Evolutionary conservation across 2,113 vertebrate species (phyloP).

Genomic region (Malurus cyaneus): DNA sequence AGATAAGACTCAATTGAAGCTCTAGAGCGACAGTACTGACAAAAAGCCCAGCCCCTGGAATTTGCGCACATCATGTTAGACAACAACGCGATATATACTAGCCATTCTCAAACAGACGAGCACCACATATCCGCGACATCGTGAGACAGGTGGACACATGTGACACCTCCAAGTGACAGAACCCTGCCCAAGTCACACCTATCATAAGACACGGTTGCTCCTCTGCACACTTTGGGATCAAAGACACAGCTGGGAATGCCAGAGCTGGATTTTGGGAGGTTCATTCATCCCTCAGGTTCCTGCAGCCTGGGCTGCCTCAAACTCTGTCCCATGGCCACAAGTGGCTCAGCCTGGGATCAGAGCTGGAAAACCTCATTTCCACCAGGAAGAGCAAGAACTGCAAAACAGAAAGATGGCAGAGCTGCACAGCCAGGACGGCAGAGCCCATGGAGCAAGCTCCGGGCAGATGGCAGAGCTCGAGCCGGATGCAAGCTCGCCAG

Average conservation of each 20-base stretch:
- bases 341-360: neutral
- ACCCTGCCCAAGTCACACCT: neutral
- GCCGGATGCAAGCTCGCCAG: too few species aligned
- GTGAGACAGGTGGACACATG: too few species aligned
- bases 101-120: too few species aligned
- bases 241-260: neutral
- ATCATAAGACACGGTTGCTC: accelerated
- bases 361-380: neutral
- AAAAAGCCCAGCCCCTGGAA: too few species aligned
- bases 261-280: neutral
- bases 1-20: too few species aligned
- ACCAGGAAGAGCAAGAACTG: neutral
- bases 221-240: accelerated
- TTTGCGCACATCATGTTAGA: too few species aligned
- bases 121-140: too few species aligned
- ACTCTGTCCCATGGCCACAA: accelerated
- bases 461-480: too few species aligned
- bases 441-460: too few species aligned
- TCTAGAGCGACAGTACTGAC: too few species aligned
- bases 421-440: neutral
- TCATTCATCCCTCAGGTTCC: neutral
- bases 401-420: neutral
- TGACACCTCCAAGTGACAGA: neutral
- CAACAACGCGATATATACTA: too few species aligned
- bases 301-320: neutral